A percentile compares a stretch with the other conserved stretches of the same genome.
These are phyloP conservation scores for Oryzias woworae DNA, from an alignment of 2,113 vertebrate species.

Conservation along the genomic window DNA sequence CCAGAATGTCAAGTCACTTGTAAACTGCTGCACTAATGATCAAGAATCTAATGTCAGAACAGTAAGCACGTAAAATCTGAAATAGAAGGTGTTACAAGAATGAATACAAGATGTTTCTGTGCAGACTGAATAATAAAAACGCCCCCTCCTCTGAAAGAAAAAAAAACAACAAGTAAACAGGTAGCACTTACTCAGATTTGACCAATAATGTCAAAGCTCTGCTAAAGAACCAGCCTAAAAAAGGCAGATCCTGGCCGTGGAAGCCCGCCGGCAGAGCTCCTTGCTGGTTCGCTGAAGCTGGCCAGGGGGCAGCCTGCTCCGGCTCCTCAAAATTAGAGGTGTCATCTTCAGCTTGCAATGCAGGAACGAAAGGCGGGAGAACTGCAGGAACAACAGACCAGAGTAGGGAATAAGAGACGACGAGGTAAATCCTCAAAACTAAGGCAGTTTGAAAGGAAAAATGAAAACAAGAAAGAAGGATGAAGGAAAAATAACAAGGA, in stretches of 20 bases:
- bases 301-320: constrained; percentile 87
- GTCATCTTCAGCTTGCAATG: constrained; percentile 96
- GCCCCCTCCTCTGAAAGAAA: neutral
- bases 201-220: constrained; percentile 87
- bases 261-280: constrained; percentile 88
- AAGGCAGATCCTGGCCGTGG: constrained; percentile 92
- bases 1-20: constrained; percentile 49
- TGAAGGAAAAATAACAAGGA: constrained; percentile 48
- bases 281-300: constrained; percentile 82
- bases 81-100: constrained; percentile 45
- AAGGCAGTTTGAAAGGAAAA: constrained; percentile 17
- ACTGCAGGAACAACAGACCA: constrained; percentile 78
- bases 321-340: constrained; percentile 99
- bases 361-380: constrained; percentile 96
- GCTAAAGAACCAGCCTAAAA: constrained; percentile 98
- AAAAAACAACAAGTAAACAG: constrained; percentile 43
- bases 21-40: constrained; percentile 51
- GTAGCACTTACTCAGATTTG: constrained; percentile 92
- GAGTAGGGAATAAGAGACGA: constrained; percentile 48
- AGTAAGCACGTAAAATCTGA: constrained; percentile 33
- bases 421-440: constrained; percentile 3
- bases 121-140: constrained; percentile 7
- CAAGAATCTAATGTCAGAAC: constrained; percentile 26
- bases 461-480: constrained; percentile 25
- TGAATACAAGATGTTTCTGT: constrained; percentile 26